A percentile compares a stretch with the other conserved stretches of the same genome.
Conservation (phyloP, 2,797 vertebrate genomes). For the Aeoliscus strigatus region DNA sequence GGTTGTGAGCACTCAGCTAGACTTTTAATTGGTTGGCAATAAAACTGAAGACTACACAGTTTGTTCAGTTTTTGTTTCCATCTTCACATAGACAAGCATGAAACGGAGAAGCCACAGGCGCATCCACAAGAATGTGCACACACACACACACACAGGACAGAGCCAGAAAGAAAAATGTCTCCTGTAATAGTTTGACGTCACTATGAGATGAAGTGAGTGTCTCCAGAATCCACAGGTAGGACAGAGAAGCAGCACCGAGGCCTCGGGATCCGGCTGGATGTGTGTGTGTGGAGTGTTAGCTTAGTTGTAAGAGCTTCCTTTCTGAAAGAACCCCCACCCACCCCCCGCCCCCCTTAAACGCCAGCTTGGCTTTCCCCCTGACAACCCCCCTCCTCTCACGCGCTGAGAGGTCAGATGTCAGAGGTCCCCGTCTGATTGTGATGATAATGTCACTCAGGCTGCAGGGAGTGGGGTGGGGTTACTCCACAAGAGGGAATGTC, state of each 20-base stretch:
- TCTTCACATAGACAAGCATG: conserved; percentile 24
- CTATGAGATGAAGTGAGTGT: conserved; percentile 5
- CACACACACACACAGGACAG: conserved; percentile 4
- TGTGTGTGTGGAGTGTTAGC: conserved; percentile 26
- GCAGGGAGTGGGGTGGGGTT: conserved; percentile 54
- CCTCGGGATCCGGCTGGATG: too few relatives aligned
- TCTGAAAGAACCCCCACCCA: conserved; percentile 42
- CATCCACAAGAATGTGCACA: conserved; percentile 24
- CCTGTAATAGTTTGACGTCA: conserved; percentile 4
- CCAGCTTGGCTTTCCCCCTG: conserved; percentile 48
- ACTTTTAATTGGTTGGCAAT: conserved; percentile 14
- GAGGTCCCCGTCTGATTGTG: conserved; percentile 80
- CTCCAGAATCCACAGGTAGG: not conserved
- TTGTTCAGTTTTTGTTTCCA: conserved; percentile 18
- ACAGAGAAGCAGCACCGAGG: conserved; percentile 9
- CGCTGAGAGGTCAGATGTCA: conserved; percentile 78
- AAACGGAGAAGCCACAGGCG: conserved; percentile 20
- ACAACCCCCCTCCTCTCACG: conserved; percentile 56
- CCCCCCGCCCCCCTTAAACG: conserved; percentile 43
- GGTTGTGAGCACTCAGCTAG: conserved; percentile 3
- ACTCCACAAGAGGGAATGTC: conserved; percentile 45
- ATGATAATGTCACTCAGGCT: conserved; percentile 82
- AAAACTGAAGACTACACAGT: conserved; percentile 19
- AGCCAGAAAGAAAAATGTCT: conserved; percentile 9
- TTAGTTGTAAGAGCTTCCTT: conserved; percentile 50